Base-by-base conservation (phyloP, 2,113 vertebrate species). In the Corapipo altera region DNA sequence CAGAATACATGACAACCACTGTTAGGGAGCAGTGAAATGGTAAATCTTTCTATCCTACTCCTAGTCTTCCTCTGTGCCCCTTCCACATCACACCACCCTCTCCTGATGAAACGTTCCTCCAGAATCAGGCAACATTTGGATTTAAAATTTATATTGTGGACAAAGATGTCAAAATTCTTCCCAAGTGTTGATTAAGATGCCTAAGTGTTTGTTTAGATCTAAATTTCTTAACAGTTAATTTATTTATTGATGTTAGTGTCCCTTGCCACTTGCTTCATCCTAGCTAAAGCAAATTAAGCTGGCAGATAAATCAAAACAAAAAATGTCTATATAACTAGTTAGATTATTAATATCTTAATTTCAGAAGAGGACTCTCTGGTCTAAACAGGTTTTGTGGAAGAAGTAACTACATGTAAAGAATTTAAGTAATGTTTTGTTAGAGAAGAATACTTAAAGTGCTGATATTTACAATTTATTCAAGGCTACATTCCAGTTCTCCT, bases 401-500 rank as follows among this genome's bases (percentile, higher is more conserved):
- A 61, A 69, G 15, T 54, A 91, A 94, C 69, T 76, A 33, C 62
- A 79, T 22, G 37, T 62, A 83, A 83, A 84, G 59, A 85, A 90
- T 73, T 91, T 88, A 93, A 67, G 66, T 70, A 80, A 72, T 51
- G 9, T 87, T 94, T 91, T 1, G 0, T 88, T 92, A 76, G 48
- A 82, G 69, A 58, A 84, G 66, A 74, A 91, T 65, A 88, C 23
- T 55, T 76, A 59, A 95, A 95, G 10, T 91, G 85, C 88, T 93
- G 92, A 88, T 95, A 91, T 88, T 95, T 93, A 76, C 71, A 83
- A 37, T 70, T 67, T 57, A 11, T 87, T 89, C 90, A 94, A 91
- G 72, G 55, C 69, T 92, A 54, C 43, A 73, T 92, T 83, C 30
- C 55, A 37, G 79, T 95, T 79, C 28, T 83, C 18, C 23, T 96